Percentiles rank a stretch among this genome's conserved stretches.
Evolutionary conservation across 2,888 invertebrate genomes (phyloP).

Genomic region (Pyrgus malvae): DNA sequence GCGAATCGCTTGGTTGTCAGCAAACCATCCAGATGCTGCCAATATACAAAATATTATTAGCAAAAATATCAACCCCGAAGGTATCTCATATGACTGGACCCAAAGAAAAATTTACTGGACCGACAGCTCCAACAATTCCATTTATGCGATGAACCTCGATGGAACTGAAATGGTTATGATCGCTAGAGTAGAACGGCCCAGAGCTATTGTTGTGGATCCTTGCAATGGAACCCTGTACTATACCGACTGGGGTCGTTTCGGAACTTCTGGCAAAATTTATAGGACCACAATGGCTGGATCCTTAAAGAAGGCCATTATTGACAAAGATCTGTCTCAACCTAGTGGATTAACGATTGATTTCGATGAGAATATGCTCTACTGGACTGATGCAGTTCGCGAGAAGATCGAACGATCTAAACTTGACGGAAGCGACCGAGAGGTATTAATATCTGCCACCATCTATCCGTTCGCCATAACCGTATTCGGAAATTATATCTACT

Average conservation of each 20-base stretch:
- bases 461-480: conserved; percentile 98
- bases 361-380: conserved; percentile 95
- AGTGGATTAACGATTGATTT: conserved; percentile 98
- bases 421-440: conserved; percentile 92
- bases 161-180: conserved; percentile 95
- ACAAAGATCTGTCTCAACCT: conserved; percentile 95
- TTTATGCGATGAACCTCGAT: conserved; percentile 96
- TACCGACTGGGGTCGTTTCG: conserved; percentile 97
- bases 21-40: conserved; percentile 84
- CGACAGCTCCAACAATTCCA: conserved; percentile 96
- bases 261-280: conserved; percentile 96
- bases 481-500: conserved; percentile 94
- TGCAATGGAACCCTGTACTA: conserved; percentile 97
- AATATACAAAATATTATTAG: conserved; percentile 86
- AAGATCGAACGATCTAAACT: conserved; percentile 96
- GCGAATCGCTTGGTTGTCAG: conserved; percentile 90
- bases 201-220: conserved; percentile 97
- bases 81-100: conserved; percentile 98
- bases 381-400: conserved; percentile 98
- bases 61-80: conserved; percentile 94
- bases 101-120: conserved; percentile 99
- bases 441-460: conserved; percentile 93
- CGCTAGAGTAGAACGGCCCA: conserved; percentile 94
- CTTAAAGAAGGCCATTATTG: conserved; percentile 92
- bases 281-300: conserved; percentile 98